phyloP scores from a whole-genome alignment of 2,113 vertebrate genomes.

The Neodon shergylaensis region DNA sequence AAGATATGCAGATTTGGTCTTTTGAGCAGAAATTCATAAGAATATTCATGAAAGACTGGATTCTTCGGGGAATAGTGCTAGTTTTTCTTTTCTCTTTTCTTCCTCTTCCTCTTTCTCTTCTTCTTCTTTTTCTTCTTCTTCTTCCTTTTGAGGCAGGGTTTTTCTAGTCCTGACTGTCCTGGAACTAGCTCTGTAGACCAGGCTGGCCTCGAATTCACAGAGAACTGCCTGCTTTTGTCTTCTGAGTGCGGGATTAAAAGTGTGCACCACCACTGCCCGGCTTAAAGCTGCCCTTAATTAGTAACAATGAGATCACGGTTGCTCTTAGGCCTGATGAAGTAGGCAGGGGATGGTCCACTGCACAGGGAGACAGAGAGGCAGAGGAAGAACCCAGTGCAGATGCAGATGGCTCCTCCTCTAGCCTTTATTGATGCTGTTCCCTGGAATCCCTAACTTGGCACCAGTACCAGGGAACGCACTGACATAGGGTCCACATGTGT shows the following conservation, averaged over 20 bases:
- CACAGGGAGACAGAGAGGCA: neutral
- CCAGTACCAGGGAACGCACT: rapidly evolving
- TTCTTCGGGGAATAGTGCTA: neutral
- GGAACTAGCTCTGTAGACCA: neutral
- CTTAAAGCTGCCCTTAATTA: neutral
- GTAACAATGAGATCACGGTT: neutral
- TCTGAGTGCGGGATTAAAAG: neutral
- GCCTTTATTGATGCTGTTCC: neutral
- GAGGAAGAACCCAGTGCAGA: neutral
- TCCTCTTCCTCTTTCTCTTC: no score
- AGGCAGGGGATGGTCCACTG: neutral
- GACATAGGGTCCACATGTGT: rapidly evolving
- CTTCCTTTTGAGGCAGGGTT: neutral
- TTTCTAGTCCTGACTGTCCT: neutral
- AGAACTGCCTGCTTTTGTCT: neutral
- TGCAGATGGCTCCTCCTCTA: neutral
- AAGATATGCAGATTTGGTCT: neutral
- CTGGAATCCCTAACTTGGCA: neutral
- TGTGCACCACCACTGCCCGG: neutral
- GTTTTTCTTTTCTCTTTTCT: neutral
- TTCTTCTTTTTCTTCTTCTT: no score
- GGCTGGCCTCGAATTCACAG: neutral
- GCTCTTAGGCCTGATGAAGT: neutral
- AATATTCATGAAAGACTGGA: neutral
- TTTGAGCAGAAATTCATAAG: neutral